Evolutionary conservation across 2,888 invertebrate genomes (phyloP).

Genomic region (Cerastoderma edule): DNA sequence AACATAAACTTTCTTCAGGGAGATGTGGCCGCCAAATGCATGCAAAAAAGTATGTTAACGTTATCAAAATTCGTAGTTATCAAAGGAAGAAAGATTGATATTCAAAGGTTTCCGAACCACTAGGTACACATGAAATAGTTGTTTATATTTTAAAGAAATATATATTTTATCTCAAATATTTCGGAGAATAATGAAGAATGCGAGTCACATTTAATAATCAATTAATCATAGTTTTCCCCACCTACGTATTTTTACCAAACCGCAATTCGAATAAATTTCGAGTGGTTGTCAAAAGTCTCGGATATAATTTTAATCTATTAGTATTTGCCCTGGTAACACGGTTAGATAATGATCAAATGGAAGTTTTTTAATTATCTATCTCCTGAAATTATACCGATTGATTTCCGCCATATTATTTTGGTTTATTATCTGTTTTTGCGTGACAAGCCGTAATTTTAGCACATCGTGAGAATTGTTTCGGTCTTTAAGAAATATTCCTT

Average conservation of each 20-base stretch:
- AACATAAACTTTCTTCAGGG: too few species aligned
- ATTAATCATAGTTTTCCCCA: background rate
- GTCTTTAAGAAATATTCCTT: background rate
- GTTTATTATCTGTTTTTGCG: background rate
- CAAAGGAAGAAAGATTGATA: too few species aligned
- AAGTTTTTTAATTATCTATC: background rate
- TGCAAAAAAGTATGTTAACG: too few species aligned
- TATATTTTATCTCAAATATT: background rate
- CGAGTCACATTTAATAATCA: background rate
- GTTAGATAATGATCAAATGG: background rate
- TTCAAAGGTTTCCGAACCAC: too few species aligned
- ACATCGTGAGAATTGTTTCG: background rate
- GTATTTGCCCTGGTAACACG: background rate
- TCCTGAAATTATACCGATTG: background rate
- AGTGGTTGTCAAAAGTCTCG: background rate
- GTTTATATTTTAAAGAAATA: background rate
- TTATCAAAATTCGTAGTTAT: too few species aligned
- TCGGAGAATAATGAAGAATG: background rate
- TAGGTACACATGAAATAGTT: too few species aligned
- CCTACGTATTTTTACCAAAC: background rate
- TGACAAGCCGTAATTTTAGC: background rate
- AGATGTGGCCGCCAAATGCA: too few species aligned
- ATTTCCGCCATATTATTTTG: background rate
- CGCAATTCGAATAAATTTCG: background rate
- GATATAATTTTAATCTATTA: background rate